A percentile compares a stretch with the other conserved stretches of the same genome.
These are phyloP conservation scores for Chunga burmeisteri DNA, from an alignment of 2,113 vertebrate species.

Conservation along the genomic window DNA sequence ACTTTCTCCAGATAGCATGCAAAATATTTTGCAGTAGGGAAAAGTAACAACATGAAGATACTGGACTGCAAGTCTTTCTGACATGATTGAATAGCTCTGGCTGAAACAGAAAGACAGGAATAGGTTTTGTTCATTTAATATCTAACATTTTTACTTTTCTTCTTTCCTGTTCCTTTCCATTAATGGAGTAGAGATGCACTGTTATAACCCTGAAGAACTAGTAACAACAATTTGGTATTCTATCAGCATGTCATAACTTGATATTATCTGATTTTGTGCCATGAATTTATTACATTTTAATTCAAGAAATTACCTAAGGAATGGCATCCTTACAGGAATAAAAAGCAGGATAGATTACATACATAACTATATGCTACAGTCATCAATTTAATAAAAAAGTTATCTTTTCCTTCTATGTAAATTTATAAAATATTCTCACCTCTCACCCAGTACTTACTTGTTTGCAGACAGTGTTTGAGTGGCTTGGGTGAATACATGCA, in stretches of 20 bases:
- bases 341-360: neutral
- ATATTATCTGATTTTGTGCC: neutral
- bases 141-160: neutral
- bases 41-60: neutral
- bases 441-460: neutral
- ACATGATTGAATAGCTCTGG: neutral
- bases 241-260: neutral
- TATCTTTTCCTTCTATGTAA: neutral
- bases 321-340: neutral
- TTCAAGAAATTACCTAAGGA: neutral
- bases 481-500: neutral
- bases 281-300: neutral
- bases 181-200: neutral
- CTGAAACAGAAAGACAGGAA: neutral
- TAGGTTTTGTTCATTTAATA: neutral
- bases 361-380: neutral
- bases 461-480: neutral
- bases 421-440: neutral
- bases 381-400: neutral
- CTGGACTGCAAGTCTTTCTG: neutral
- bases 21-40: neutral
- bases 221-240: neutral
- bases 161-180: neutral
- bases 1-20: neutral
- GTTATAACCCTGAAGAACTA: neutral